Conservation (phyloP, 1,140 invertebrate species). For the Coelopa frigida region DNA sequence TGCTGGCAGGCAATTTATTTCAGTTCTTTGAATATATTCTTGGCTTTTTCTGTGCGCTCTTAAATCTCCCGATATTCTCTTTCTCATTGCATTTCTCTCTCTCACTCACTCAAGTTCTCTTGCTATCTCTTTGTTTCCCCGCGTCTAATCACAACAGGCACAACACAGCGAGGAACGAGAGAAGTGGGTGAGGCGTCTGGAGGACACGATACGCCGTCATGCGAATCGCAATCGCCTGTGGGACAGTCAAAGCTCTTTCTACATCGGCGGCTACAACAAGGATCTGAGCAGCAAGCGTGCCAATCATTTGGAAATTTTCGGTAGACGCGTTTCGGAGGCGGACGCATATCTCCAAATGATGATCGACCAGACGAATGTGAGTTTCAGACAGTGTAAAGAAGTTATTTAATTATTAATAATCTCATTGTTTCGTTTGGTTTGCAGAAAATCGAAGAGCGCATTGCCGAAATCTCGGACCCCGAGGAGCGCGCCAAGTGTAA, state of each 20-base stretch:
- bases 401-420: constrained; percentile 14
- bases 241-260: constrained; percentile 39
- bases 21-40: too few species aligned
- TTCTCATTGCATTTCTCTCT: too few species aligned
- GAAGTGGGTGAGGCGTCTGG: constrained; percentile 89
- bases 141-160: too few species aligned
- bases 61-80: too few species aligned
- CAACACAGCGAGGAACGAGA: constrained; percentile 89
- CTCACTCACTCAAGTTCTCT: constrained; percentile 1
- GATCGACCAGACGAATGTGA: constrained; percentile 84
- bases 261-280: constrained; percentile 40
- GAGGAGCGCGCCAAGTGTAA: constrained; percentile 60
- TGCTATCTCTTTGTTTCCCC: constrained; percentile 13
- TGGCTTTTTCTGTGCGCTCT: too few species aligned
- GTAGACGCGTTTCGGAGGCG: constrained; percentile 86
- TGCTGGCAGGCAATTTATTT: too few species aligned
- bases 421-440: constrained; percentile 15
- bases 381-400: constrained; percentile 18
- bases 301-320: constrained; percentile 55
- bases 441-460: constrained; percentile 60
- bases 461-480: constrained; percentile 56
- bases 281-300: constrained; percentile 35
- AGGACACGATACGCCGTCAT: constrained; percentile 87
- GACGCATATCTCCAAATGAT: constrained; percentile 94
- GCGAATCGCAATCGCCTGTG: constrained; percentile 52